Base-by-base conservation (phyloP, 92 coral and sea anemone genomes). In the Zoanthus sansibaricus region DNA sequence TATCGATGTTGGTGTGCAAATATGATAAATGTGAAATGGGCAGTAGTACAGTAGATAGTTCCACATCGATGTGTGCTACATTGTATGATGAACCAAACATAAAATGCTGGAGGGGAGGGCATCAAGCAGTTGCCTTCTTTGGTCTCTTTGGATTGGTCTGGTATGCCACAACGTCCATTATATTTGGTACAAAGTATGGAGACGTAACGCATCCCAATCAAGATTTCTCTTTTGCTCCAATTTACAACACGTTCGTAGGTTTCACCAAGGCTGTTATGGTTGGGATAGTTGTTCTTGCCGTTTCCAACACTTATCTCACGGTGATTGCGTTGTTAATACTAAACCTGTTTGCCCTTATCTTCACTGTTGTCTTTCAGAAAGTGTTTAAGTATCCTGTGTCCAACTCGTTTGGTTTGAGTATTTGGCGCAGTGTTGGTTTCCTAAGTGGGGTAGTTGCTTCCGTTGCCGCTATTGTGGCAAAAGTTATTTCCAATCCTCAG, bases 151-250 rank as follows among this genome's bases (percentile, higher is more conserved):
- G 93, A 73, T 89, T 97, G 77, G 95, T 97, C 21, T 97, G 99
- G 99, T 97, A 97, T 87, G 66, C 97, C 37, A 93, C 98, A 0
- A 95, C 99, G 4, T 94, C 99, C 10, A 91, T 97, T 71, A 92
- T 97, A 56, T 97, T 95, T 87, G 98, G 98, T 15, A 95, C 98
- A 74, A 91, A 93, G 61, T 95, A 95, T 77, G 98, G 99, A 78
- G 98, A 97, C 90, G 96, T 96, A n/a, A 93, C 91, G 6, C 98
- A 96, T 72, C 96, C 98, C 4, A 71, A 91, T 62, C 98, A 92
- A 31, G 99, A 97, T 90, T 89, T 95, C 62, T 90, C 93, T 80
- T 97, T 97, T 78, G 95, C 99, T 32, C 99, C 98, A 15, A 83
- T 92, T 11, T 97, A 97, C 83, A 97, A 95, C 90, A 94, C 93